Conservation (phyloP, 2,113 vertebrate species). For the Okapia johnstoni region DNA sequence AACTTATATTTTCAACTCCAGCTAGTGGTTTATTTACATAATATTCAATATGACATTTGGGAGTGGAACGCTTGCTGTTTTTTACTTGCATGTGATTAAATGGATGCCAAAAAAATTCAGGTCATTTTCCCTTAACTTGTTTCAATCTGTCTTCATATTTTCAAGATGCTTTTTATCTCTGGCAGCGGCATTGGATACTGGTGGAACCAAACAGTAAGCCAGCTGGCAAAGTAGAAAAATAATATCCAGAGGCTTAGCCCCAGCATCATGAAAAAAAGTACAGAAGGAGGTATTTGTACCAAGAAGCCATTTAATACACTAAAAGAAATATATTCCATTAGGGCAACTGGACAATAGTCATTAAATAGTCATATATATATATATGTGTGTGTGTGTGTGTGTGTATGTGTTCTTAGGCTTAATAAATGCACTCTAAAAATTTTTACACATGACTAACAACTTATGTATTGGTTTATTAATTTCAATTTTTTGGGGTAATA, state of each 20-base stretch:
- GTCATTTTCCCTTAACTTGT: background rate
- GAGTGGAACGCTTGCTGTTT: background rate
- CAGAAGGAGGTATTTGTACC: background rate
- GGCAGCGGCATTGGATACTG: background rate
- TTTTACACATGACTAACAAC: background rate
- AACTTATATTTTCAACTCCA: background rate
- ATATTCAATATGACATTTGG: background rate
- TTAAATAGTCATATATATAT: background rate
- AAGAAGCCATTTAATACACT: background rate
- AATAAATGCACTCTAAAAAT: background rate
- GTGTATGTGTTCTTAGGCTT: background rate
- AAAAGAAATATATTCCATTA: background rate
- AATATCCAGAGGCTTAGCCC: background rate
- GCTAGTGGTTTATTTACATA: background rate
- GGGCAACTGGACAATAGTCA: background rate
- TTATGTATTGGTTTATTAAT: background rate
- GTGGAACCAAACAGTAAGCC: background rate
- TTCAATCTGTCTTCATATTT: background rate
- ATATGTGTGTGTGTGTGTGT: rapidly evolving
- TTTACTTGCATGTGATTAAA: background rate
- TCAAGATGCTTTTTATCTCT: background rate
- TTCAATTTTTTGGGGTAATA: background rate
- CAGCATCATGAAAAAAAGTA: background rate
- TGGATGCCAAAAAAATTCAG: background rate
- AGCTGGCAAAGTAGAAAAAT: background rate